Conservation (phyloP, 2,113 vertebrate species). For the Neodon shergylaensis region DNA sequence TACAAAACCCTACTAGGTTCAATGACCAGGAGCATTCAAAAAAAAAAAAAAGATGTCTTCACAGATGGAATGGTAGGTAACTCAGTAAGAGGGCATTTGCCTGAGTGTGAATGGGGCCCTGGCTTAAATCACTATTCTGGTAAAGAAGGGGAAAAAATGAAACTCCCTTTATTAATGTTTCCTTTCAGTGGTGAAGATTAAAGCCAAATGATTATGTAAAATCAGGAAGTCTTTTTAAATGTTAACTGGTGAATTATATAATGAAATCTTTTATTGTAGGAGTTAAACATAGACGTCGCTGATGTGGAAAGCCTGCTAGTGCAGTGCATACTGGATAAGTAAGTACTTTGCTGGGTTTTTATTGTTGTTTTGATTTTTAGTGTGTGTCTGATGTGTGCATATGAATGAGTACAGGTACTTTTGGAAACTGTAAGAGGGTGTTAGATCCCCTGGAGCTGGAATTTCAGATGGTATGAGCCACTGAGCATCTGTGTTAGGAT, state of each 20-base stretch:
- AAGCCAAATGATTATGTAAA: slow-evolving; percentile 49
- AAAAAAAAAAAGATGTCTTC: neutral
- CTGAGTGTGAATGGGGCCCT: neutral
- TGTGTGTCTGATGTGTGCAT: neutral
- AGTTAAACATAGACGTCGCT: slow-evolving; percentile 99
- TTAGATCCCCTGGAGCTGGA: neutral
- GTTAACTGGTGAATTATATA: slow-evolving; percentile 58
- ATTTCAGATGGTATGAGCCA: neutral
- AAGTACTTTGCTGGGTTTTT: slow-evolving; percentile 81
- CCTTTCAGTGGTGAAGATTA: slow-evolving; percentile 33
- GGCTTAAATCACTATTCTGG: neutral
- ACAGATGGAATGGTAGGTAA: neutral
- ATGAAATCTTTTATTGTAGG: slow-evolving; percentile 86
- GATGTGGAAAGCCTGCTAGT: slow-evolving; percentile 99
- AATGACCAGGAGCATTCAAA: neutral
- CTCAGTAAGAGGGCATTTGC: neutral
- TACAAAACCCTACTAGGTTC: neutral
- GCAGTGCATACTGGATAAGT: slow-evolving; percentile 99
- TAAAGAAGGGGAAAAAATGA: neutral
- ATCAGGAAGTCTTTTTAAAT: slow-evolving; percentile 7
- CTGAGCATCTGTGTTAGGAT: neutral
- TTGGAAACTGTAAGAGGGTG: neutral
- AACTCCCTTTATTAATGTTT: slow-evolving; percentile 15
- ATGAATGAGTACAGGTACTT: neutral
- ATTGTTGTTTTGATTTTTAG: neutral